Evolutionary conservation across 1,140 invertebrate species (phyloP), one percentile per base, ranked within the genome.

Genomic region (Neodiprion lecontei): DNA sequence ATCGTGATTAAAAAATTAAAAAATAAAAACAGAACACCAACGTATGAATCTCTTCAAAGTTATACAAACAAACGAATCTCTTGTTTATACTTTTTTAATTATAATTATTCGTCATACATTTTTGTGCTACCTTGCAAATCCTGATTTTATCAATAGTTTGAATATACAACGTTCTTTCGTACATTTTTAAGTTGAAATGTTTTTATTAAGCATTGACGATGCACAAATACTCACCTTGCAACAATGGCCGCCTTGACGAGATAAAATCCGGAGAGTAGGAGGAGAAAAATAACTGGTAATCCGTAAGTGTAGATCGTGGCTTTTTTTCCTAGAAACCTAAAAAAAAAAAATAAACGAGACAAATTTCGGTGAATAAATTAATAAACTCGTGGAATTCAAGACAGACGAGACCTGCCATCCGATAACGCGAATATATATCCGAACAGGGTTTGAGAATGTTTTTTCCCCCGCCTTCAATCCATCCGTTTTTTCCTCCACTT

Each of bases 211-310:
- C 1, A 40, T 40, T 40, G 28, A 40, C 28, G 28, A 40, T 40
- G 28, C 5, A 40, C 5, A 40, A 40, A 40, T 40, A 40, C 77
- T 50, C 87, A 88, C 83, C 88, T 88, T 40, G 89, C 85, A 0
- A 89, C 85, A 49, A 89, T 85, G n/a, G 88, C 88, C 65, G 88
- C 85, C 71, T 88, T 87, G 10, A 89, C 65, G 48, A 90, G 82
- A 73, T 87, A 88, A 74, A 87, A 87, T 23, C 83, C 79, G 8
- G 87, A 84, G 28, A 78, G 76, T 40, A 89, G 79, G 9, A 90
- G 79, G 17, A 90, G 78, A 40, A 88, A 68, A 28, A 83, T 74
- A 14, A 89, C 82, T 5, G 89, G 89, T 49, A 89, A 67, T 21
- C 86, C 85, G 70, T 88, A 90, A 12, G 88, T 84, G 71, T 88